phyloP scores from a whole-genome alignment of 1,140 invertebrate genomes.

The Caenorhabditis elegans region WBcel235 BX284604.4:12007001-12007500 shows the following conservation, averaged over 20 bases:
- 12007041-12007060: neutral
- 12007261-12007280: conserved; percentile 56
- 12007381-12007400: too few species aligned
- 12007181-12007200: conserved; percentile 39
- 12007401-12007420: too few species aligned
- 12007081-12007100: conserved; percentile 18
- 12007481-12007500: too few species aligned
- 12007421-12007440: too few species aligned
- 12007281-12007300: conserved; percentile 54
- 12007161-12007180: conserved; percentile 45
- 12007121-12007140: conserved; percentile 24
- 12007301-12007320: too few species aligned
- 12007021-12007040: neutral
- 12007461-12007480: too few species aligned
- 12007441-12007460: too few species aligned
- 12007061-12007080: conserved; percentile 1
- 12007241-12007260: conserved; percentile 48
- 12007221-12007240: conserved; percentile 31
- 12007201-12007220: conserved; percentile 51
- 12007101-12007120: conserved; percentile 26
- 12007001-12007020: neutral
- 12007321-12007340: too few species aligned
- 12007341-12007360: too few species aligned
- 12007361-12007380: too few species aligned
- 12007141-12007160: conserved; percentile 37